Evolutionary conservation across 2,113 vertebrate genomes (phyloP).

Genomic region (Tupaia chinensis): DNA sequence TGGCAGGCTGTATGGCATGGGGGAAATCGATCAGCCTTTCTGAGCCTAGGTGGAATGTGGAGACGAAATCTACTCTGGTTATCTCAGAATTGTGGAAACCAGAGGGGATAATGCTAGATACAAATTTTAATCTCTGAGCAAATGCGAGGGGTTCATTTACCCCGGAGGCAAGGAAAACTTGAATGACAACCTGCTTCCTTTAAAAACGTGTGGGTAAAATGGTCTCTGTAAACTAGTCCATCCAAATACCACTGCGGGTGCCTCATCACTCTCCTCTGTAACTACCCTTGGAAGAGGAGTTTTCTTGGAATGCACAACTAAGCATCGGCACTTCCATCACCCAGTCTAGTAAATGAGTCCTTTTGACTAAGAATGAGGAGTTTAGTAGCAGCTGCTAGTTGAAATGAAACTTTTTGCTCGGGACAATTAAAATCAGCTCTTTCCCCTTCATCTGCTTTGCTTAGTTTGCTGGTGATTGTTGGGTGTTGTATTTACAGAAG

Average conservation of each 20-base stretch:
- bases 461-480: neutral
- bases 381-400: neutral
- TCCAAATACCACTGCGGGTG: neutral
- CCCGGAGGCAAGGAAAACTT: neutral
- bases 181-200: neutral
- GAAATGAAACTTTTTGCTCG: conserved; percentile 40
- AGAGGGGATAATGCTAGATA: neutral
- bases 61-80: neutral
- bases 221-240: neutral
- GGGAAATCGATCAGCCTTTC: neutral
- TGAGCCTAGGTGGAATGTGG: neutral
- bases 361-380: neutral
- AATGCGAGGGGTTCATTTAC: neutral
- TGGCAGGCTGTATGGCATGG: neutral
- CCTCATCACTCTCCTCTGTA: neutral
- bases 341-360: neutral
- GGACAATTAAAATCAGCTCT: neutral
- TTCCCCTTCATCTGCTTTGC: conserved; percentile 11
- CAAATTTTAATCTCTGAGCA: neutral
- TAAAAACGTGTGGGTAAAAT: neutral
- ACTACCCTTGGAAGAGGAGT: neutral
- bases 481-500: conserved; percentile 47
- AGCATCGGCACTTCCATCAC: neutral
- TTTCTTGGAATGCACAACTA: conserved; percentile 16
- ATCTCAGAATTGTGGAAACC: neutral